Percentiles rank a stretch among this genome's conserved stretches.
Evolutionary conservation across 1,140 invertebrate species (phyloP).

Genomic region (Drosophila tani): DNA sequence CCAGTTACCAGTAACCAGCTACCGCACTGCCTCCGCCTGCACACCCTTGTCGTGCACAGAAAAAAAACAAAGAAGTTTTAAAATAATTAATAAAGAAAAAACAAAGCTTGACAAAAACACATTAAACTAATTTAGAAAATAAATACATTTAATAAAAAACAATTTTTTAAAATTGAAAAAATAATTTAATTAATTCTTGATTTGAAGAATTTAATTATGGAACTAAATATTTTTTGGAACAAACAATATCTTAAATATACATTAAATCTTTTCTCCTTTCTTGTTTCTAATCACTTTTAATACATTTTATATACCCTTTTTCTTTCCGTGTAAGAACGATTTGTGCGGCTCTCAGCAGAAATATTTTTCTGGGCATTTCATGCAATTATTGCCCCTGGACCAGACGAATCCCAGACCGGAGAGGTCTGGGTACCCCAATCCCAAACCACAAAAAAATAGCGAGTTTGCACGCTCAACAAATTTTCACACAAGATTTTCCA

Average conservation of each 20-base stretch:
- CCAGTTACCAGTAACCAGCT: slow-evolving; percentile 46
- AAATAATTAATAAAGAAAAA: background rate
- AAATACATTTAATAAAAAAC: too few relatives aligned
- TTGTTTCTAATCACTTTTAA: too few relatives aligned
- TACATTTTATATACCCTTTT: background rate
- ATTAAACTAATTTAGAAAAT: too few relatives aligned
- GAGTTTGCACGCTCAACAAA: slow-evolving; percentile 80
- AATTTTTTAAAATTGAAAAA: too few relatives aligned
- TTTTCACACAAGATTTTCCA: slow-evolving; percentile 80
- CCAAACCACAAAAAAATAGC: slow-evolving; percentile 23
- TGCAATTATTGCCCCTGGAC: slow-evolving; percentile 71
- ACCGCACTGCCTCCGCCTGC: background rate
- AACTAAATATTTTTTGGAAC: too few relatives aligned
- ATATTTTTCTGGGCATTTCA: slow-evolving; percentile 71
- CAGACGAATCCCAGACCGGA: slow-evolving; percentile 48
- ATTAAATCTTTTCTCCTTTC: too few relatives aligned
- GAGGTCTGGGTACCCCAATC: background rate
- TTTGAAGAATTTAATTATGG: too few relatives aligned
- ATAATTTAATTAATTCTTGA: too few relatives aligned
- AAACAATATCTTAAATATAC: too few relatives aligned
- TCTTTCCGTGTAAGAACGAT: slow-evolving; percentile 23
- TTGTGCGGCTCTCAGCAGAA: slow-evolving; percentile 74
- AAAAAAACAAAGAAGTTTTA: background rate
- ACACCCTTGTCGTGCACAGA: background rate
- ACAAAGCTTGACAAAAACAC: background rate